Conservation (phyloP, 2,797 vertebrate species). For the Rhyacichthys aspro region DNA sequence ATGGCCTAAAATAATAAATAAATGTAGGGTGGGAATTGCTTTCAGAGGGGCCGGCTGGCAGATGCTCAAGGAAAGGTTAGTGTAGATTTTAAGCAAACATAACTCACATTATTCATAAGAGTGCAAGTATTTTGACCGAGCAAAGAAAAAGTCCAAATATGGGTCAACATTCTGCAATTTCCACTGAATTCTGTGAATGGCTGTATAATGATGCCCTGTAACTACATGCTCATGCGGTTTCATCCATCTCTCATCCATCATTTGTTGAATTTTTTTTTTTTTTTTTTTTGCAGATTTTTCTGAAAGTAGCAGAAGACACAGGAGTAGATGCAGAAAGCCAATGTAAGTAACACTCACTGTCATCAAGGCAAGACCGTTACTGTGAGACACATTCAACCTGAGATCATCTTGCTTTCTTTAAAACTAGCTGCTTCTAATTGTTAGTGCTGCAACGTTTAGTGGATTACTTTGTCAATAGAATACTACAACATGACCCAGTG, state of each 20-base stretch:
- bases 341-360: conserved; percentile 70
- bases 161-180: not conserved
- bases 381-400: not conserved
- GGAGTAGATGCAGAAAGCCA: conserved; percentile 88
- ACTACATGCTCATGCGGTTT: not conserved
- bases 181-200: not conserved
- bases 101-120: conserved; percentile 1
- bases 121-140: not conserved
- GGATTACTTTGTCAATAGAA: too few relatives aligned
- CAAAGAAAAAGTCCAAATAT: conserved; percentile 2
- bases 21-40: conserved; percentile 18
- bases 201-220: not conserved
- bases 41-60: conserved; percentile 26
- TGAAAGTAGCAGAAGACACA: conserved; percentile 94
- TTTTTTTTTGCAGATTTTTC: conserved; percentile 86
- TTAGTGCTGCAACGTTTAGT: not conserved
- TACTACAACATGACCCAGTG: too few relatives aligned
- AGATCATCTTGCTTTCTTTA: not conserved
- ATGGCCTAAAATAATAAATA: conserved; percentile 29
- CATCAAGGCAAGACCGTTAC: not conserved
- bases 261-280: conserved; percentile 16
- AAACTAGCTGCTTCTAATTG: too few relatives aligned
- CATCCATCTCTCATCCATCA: not conserved
- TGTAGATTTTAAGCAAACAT: conserved; percentile 1
- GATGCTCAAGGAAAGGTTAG: conserved; percentile 37